Conservation (phyloP, 92 coral and sea anemone genomes). For the Hydrozoanthus gracilis region DNA sequence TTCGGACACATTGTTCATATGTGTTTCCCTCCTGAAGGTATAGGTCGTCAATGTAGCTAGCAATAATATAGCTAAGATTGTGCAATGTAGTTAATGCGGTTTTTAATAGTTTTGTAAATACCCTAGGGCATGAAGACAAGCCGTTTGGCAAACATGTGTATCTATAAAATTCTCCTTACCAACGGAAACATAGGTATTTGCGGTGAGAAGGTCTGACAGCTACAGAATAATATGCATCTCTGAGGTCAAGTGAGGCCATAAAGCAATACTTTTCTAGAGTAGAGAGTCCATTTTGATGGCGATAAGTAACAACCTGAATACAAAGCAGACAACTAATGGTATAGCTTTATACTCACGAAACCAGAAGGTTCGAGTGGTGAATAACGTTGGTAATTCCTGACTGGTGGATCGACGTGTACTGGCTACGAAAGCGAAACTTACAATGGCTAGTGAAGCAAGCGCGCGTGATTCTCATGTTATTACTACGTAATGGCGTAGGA, state of each 20-base stretch:
- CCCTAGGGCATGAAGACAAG: conserved; percentile 27
- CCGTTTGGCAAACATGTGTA: conserved; percentile 44
- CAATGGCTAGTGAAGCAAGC: too few species aligned
- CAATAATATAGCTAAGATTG: conserved; percentile 19
- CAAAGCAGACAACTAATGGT: too few species aligned
- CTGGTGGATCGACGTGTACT: too few species aligned
- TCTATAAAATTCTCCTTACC: conserved; percentile 12
- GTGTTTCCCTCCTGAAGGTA: conserved; percentile 40
- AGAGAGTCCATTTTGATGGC: conserved; percentile 43
- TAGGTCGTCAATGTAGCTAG: conserved; percentile 26
- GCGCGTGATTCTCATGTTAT: too few species aligned
- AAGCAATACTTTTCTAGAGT: conserved; percentile 3
- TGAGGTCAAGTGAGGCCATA: conserved; percentile 43
- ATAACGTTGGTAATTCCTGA: too few species aligned
- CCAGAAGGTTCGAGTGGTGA: too few species aligned
- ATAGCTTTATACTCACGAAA: too few species aligned
- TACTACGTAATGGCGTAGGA: too few species aligned
- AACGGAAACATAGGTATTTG: conserved; percentile 20
- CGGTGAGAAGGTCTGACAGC: conserved; percentile 8
- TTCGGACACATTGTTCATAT: conserved; percentile 8
- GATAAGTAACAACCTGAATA: conserved; percentile 20
- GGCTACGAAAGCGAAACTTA: too few species aligned
- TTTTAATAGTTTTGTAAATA: conserved; percentile 37
- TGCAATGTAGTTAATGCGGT: conserved; percentile 25
- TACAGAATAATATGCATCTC: conserved; percentile 38